Evolutionary conservation across 2,113 vertebrate genomes (phyloP).

Genomic region (Sphaerodactylus townsendi): DNA sequence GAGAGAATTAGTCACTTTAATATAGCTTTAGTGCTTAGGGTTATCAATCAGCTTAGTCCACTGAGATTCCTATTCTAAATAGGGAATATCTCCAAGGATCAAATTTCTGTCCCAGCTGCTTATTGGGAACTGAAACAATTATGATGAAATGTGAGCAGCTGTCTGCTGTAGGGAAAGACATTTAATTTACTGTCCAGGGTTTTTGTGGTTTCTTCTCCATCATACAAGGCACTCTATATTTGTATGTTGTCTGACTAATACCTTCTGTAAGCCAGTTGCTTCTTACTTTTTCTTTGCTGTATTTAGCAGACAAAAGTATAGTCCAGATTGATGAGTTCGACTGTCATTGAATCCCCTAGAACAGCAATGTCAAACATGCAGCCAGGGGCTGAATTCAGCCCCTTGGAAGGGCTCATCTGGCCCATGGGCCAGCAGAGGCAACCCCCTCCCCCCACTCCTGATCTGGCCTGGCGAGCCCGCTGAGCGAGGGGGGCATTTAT

Average conservation of each 20-base stretch:
- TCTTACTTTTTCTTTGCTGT: neutral
- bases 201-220: conserved; percentile 5
- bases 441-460: too few relatives aligned
- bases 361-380: too few relatives aligned
- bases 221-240: neutral
- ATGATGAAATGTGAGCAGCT: conserved; percentile 8
- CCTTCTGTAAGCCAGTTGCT: conserved; percentile 22
- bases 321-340: accelerated
- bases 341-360: conserved; percentile 17
- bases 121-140: neutral
- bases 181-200: neutral
- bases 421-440: too few relatives aligned
- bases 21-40: neutral
- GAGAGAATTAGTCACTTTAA: neutral
- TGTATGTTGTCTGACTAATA: conserved; percentile 27
- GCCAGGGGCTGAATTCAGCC: too few relatives aligned
- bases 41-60: neutral
- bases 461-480: too few relatives aligned
- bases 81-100: conserved; percentile 1
- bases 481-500: too few relatives aligned
- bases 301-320: neutral
- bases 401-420: too few relatives aligned
- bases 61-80: neutral
- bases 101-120: conserved; percentile 1
- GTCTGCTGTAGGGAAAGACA: conserved; percentile 4